Base-by-base conservation (phyloP, 2,888 invertebrate species). In the Carabus problematicus region DNA sequence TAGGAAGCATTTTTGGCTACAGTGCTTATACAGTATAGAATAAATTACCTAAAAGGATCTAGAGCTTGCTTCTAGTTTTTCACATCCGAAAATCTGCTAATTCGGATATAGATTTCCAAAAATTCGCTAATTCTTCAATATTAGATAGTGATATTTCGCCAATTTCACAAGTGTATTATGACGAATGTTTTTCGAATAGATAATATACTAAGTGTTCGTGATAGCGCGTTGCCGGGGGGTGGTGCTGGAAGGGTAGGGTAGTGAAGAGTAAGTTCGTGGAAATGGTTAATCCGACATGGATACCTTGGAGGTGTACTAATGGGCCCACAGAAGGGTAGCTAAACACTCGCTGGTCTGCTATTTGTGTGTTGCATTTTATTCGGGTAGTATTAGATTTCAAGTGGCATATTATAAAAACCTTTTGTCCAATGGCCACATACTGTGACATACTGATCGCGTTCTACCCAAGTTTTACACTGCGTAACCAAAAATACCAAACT, bases 341-440 rank as follows among this genome's bases (percentile, higher is more conserved):
- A 29, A 29, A 29, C 29, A 6, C 29, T 29, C 59, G 45, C 29
- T 29, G 42, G 45, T 49, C 29, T 11, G n/a, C 47, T 61, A 61
- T 61, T 61, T 61, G 49, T 61, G 49, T 19, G 49, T 61, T 61
- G 40, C 61, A 16, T 61, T 61, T 61, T 61, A 61, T 61, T 61
- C 49, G 61, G n/a, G 18, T 19, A 49, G 61, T 61, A 61, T 61
- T 61, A 61, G 12, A 61, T 61, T 61, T 61, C 45, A 61, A 40
- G 59, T 14, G 59, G 18, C 42, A 43, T 49, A 12, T n/a, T 61
- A 61, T 47, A 61, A 49, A 47, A 49, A 40, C 19, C 29, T 49
- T 49, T 43, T 61, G 61, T 61, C 39, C 6, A 40, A 39, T 4
- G 39, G 39, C 0, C 4, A 12, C 61, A 19, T 47, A 49, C 61